Evolutionary conservation across 2,888 invertebrate species (phyloP).

Genomic region (Trimorus sp.): DNA sequence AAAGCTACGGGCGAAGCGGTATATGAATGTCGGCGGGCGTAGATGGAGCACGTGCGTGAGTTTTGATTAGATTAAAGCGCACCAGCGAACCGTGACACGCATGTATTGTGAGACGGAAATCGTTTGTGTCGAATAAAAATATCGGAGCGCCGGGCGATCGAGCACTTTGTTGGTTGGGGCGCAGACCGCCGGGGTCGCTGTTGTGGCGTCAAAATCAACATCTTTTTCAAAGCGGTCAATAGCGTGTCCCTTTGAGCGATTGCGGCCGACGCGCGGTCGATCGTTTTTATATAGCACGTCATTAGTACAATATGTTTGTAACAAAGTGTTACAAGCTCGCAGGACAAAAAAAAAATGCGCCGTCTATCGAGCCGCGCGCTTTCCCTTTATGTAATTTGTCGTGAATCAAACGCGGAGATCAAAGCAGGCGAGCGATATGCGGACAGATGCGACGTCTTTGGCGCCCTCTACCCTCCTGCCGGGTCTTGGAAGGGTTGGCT

Average conservation of each 20-base stretch:
- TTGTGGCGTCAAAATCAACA: slow-evolving; percentile 64
- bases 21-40: slow-evolving; percentile 25
- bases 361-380: not conserved
- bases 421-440: slow-evolving; percentile 25
- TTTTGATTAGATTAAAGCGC: slow-evolving; percentile 37
- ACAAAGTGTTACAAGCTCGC: slow-evolving; percentile 45
- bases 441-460: too few species aligned
- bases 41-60: slow-evolving; percentile 6
- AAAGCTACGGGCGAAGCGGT: slow-evolving; percentile 15
- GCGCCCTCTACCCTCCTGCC: not conserved
- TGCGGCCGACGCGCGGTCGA: slow-evolving; percentile 22
- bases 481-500: too few species aligned
- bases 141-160: slow-evolving; percentile 24
- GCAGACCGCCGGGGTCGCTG: slow-evolving; percentile 55
- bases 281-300: slow-evolving; percentile 38
- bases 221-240: slow-evolving; percentile 62
- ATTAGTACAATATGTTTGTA: slow-evolving; percentile 55
- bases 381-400: slow-evolving; percentile 56
- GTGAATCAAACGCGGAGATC: slow-evolving; percentile 50
- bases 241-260: slow-evolving; percentile 37
- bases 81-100: slow-evolving; percentile 19
- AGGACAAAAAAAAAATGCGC: slow-evolving; percentile 12
- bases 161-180: slow-evolving; percentile 44
- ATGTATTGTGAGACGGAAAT: slow-evolving; percentile 42
- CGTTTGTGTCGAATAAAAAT: slow-evolving; percentile 58